Evolutionary conservation across 2,888 invertebrate species (phyloP), one percentile per base, ranked within the genome.

Genomic region (Lithophane ornitopus): DNA sequence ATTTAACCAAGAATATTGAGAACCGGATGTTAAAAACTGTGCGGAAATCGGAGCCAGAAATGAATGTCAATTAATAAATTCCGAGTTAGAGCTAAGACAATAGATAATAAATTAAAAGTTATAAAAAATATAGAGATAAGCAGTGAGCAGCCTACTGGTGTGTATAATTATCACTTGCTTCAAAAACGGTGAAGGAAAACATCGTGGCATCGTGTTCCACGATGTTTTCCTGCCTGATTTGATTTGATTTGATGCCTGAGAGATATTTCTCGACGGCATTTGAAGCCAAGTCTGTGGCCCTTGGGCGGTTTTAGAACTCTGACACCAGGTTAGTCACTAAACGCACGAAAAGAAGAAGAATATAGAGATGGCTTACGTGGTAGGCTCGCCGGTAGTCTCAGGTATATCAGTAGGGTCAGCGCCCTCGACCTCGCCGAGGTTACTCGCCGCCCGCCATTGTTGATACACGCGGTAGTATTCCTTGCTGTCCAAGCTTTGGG

Each of bases 401-500:
- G 87, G 93, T 61, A 94, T 80, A 41, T 95, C 96, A 0, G 94
- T 86, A 0, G 93, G 84, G 54, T 96, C 96, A 0, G 94, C 91
- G 22, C 93, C 93, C 85, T 98, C 98, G 0, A 97, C 96, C 90
- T 98, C 98, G 3, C 97, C 97, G 63, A 97, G 89, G 75, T 94
- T 96, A n/a, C 97, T 96, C 2, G 97, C 95, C 12, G 94, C 94
- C 67, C 97, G 95, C 93, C 97, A 97, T 85, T 97, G 97, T 89
- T 98, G 98, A 86, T 97, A 98, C 86, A 97, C 97, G 84, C 97
- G 97, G 91, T 98, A 99, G 94, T 99, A 99, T 72, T 98, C 98
- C 93, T 98, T 98, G 92, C 99, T 99, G 96, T 99, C 99, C 88
- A 98, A 97, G 92, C 99, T 99, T 74, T 98, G 98, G 0, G 99